These are phyloP conservation scores for Cyclophora albipunctata DNA, from an alignment of 2,888 invertebrate species.

Conservation along the genomic window DNA sequence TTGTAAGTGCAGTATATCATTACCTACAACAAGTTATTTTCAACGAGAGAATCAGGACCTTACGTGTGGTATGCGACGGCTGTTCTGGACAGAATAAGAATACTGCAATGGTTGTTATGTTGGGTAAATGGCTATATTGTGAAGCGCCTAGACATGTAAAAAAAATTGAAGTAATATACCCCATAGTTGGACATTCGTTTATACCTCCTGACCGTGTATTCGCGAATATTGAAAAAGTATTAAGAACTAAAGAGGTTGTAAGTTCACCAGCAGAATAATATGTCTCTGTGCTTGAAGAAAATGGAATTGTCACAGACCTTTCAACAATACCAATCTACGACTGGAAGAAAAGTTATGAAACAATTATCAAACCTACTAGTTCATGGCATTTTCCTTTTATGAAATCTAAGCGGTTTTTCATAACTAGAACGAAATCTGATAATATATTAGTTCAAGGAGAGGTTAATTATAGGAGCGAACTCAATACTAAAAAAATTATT, in stretches of 20 bases:
- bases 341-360: slow-evolving; percentile 8
- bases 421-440: slow-evolving; percentile 10
- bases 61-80: no score
- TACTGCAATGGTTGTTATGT: no score
- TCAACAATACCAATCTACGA: slow-evolving; percentile 11
- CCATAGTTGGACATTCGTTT: background rate
- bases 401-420: slow-evolving; percentile 11
- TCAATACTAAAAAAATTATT: slow-evolving; percentile 6
- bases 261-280: slow-evolving; percentile 9
- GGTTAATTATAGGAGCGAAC: slow-evolving; percentile 7
- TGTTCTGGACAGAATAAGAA: no score
- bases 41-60: no score
- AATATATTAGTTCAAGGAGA: slow-evolving; percentile 15
- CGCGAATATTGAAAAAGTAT: slow-evolving; percentile 8
- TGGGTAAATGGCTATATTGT: no score
- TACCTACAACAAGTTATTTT: no score
- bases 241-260: slow-evolving; percentile 11
- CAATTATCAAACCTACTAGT: slow-evolving; percentile 13
- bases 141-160: no score
- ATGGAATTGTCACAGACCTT: slow-evolving; percentile 5
- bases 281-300: slow-evolving; percentile 7
- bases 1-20: no score
- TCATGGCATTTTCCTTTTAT: slow-evolving; percentile 15
- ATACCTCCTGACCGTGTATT: slow-evolving; percentile 1
- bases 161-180: no score